phyloP scores from a whole-genome alignment of 1,140 invertebrate genomes.

The Pogonognathellus flavescens region DNA sequence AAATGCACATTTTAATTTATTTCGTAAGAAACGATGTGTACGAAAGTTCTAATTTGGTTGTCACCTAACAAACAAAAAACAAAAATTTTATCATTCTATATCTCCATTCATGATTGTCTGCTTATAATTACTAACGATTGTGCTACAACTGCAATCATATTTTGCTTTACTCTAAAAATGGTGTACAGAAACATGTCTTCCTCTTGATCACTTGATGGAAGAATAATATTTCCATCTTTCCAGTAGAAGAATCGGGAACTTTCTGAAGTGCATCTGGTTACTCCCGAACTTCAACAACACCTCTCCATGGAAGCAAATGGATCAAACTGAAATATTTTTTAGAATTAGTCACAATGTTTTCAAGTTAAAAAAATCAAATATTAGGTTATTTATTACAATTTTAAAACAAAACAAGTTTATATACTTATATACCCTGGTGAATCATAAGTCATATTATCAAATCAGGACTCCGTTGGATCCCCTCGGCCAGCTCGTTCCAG shows the following conservation, averaged over 20 bases:
- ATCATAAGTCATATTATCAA: conserved; percentile 91
- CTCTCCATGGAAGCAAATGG: conserved; percentile 98
- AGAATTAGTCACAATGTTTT: too few relatives aligned
- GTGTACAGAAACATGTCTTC: conserved; percentile 98
- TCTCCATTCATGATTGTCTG: too few relatives aligned
- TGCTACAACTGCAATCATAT: background rate
- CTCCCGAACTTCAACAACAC: conserved; percentile 91
- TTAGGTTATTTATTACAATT: too few relatives aligned
- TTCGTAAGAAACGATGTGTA: too few relatives aligned
- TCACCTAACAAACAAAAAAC: conserved; percentile 75
- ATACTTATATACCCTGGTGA: conserved; percentile 92
- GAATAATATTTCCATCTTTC: conserved; percentile 87
- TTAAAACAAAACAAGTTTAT: too few relatives aligned
- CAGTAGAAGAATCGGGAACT: conserved; percentile 93
- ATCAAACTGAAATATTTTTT: conserved; percentile 82
- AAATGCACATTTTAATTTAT: background rate
- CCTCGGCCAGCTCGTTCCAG: conserved; percentile 82
- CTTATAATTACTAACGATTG: background rate
- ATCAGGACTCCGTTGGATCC: conserved; percentile 84
- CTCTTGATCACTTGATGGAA: conserved; percentile 91
- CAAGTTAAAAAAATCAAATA: background rate
- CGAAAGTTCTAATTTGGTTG: conserved; percentile 95
- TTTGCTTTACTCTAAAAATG: conserved; percentile 82
- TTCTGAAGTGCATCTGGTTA: conserved; percentile 91
- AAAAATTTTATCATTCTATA: too few relatives aligned